phyloP scores from a whole-genome alignment of 2,113 vertebrate species.

The Pyxicephalus adspersus region DNA sequence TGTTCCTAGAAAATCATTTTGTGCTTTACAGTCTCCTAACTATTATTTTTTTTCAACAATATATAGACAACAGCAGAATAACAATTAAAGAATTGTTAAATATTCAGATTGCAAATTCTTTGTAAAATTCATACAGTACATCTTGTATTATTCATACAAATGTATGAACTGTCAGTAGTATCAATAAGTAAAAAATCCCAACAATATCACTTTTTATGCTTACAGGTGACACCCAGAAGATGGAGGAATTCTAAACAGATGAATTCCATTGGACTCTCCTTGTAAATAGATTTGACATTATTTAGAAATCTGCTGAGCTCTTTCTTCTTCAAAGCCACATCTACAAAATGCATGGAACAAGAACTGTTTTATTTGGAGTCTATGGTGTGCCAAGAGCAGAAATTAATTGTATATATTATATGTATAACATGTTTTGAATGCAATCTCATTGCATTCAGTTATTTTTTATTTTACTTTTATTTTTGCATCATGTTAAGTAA shows the following conservation, averaged over 20 bases:
- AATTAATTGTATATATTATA: conserved; percentile 37
- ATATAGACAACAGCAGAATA: no score
- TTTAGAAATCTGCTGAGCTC: conserved; percentile 14
- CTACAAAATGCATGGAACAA: neutral
- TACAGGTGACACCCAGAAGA: neutral
- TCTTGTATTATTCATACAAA: no score
- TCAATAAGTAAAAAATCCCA: no score
- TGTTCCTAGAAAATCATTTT: no score
- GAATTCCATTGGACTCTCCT: conserved; percentile 24
- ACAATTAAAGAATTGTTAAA: no score
- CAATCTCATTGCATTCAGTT: conserved; percentile 27
- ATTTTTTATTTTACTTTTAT: conserved; percentile 10
- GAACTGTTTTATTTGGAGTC: neutral
- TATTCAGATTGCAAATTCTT: no score
- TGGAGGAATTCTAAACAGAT: neutral
- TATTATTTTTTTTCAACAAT: no score
- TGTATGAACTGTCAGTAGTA: no score
- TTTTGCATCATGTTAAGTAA: neutral
- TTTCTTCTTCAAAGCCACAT: conserved; percentile 1
- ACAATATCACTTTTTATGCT: neutral
- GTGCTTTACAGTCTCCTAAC: no score
- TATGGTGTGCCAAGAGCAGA: neutral
- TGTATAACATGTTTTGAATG: conserved; percentile 6
- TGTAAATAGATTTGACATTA: conserved; percentile 31
- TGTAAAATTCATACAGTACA: no score